Conservation (phyloP, 2,797 vertebrate genomes). For the Argya squamiceps region DNA sequence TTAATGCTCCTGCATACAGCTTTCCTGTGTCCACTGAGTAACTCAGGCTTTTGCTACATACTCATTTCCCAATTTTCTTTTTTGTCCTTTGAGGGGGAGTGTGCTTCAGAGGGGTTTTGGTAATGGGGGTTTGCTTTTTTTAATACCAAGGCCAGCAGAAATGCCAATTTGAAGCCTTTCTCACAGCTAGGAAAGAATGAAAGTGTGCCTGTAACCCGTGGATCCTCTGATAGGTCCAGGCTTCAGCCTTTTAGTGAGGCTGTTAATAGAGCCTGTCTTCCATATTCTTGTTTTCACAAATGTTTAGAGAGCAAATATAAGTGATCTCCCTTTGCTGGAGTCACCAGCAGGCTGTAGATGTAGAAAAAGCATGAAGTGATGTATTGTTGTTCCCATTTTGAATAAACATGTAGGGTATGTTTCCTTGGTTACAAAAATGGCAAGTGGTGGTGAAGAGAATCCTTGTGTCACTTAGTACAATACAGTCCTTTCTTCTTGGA, state of each 20-base stretch:
- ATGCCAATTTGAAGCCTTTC: background rate
- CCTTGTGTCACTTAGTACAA: background rate
- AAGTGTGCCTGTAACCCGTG: background rate
- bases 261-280: background rate
- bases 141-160: background rate
- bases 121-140: background rate
- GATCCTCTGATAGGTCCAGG: background rate
- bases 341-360: background rate
- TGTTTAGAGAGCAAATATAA: background rate
- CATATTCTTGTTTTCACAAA: background rate
- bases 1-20: background rate
- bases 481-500: background rate
- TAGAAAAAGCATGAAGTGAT: background rate
- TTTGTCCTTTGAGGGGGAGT: background rate
- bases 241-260: background rate
- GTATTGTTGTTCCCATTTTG: background rate
- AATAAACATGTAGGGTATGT: background rate
- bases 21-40: background rate
- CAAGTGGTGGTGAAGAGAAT: background rate
- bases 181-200: background rate
- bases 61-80: background rate
- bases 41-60: background rate
- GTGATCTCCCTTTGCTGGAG: background rate
- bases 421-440: constrained; percentile 29
- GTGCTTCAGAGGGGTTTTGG: background rate